These are phyloP conservation scores for Lamprologus callipterus DNA, from an alignment of 2,113 vertebrate genomes.

Conservation along the genomic window DNA sequence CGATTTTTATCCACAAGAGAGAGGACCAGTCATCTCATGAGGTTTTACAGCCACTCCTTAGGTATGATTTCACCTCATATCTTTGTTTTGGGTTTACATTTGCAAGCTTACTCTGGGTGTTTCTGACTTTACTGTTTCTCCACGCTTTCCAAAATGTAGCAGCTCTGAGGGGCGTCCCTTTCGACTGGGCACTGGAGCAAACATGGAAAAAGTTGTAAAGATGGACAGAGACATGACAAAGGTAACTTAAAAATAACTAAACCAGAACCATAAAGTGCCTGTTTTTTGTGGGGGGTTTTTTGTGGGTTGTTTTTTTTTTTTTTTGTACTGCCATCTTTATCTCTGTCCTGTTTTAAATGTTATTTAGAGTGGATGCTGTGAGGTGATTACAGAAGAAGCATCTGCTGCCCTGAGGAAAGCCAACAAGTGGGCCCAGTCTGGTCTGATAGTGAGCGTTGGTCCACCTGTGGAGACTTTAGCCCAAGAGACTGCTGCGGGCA, in stretches of 20 bases:
- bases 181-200: constrained; percentile 93
- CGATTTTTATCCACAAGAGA: constrained; percentile 96
- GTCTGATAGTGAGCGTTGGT: constrained; percentile 92
- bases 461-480: constrained; percentile 82
- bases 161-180: constrained; percentile 97
- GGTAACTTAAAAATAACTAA: constrained; percentile 53
- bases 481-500: constrained; percentile 79
- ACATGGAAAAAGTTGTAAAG: constrained; percentile 99
- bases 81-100: not conserved
- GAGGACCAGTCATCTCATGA: constrained; percentile 98
- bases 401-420: constrained; percentile 90
- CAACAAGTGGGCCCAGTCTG: constrained; percentile 97
- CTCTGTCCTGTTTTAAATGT: not conserved
- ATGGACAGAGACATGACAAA: constrained; percentile 99
- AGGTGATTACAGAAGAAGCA: constrained; percentile 94
- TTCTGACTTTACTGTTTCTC: not conserved
- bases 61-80: constrained; percentile 64
- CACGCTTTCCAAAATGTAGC: constrained; percentile 60
- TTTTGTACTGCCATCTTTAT: not conserved
- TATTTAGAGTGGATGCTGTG: constrained; percentile 86
- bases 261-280: not conserved
- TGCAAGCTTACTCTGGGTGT: not conserved
- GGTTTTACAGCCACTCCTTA: constrained; percentile 92
- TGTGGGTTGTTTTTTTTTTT: not conserved
- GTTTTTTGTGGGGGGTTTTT: not conserved